phyloP scores from a whole-genome alignment of 2,797 vertebrate species.

The Lacerta bilineata region DNA sequence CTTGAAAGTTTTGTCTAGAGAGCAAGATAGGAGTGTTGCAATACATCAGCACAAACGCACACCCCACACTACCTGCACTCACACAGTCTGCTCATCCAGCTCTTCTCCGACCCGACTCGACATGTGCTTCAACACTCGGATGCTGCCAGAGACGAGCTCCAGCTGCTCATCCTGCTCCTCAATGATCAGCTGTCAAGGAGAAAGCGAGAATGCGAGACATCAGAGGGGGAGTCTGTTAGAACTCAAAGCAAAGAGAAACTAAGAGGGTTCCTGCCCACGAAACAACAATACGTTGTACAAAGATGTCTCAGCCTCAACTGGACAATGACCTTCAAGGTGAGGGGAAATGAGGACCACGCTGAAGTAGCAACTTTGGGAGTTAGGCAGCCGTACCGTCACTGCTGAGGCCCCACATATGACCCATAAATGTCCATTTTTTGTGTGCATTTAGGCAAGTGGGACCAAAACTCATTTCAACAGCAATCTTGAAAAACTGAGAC shows the following conservation, averaged over 20 bases:
- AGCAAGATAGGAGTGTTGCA: neutral
- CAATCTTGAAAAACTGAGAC: neutral
- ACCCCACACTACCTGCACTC: constrained; percentile 63
- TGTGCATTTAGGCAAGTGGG: neutral
- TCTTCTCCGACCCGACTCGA: constrained; percentile 85
- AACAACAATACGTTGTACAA: neutral
- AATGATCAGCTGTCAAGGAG: constrained; percentile 81
- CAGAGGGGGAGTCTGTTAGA: neutral
- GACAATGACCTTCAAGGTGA: neutral
- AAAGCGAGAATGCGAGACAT: neutral
- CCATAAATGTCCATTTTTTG: neutral
- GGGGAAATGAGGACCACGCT: too few relatives aligned
- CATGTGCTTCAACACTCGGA: constrained; percentile 89
- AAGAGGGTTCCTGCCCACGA: neutral
- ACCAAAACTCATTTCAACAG: neutral
- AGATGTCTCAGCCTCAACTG: neutral
- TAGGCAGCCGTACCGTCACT: neutral
- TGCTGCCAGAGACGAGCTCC: constrained; percentile 88
- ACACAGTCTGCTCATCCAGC: constrained; percentile 88
- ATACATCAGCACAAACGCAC: neutral
- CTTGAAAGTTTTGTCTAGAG: neutral
- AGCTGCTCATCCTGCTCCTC: constrained; percentile 88
- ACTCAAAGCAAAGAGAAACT: neutral
- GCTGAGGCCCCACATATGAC: neutral
- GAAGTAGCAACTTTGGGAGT: neutral